Evolutionary conservation across 2,888 invertebrate species (phyloP).

Genomic region (Xylota sylvarum): DNA sequence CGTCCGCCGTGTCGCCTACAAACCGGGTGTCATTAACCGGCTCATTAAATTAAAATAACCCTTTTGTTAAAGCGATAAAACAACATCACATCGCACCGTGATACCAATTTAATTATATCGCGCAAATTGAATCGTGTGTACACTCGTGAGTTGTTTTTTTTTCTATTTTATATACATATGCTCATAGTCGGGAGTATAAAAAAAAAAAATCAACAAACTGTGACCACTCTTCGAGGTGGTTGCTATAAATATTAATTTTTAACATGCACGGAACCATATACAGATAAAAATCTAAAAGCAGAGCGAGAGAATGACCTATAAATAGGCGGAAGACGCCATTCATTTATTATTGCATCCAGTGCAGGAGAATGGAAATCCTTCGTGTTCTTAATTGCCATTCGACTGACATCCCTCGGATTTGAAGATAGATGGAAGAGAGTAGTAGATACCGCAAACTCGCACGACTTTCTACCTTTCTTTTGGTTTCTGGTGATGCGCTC

Average conservation of each 20-base stretch:
- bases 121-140: constrained; percentile 67
- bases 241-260: constrained; percentile 27
- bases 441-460: constrained; percentile 21
- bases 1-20: constrained; percentile 35
- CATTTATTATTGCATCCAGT: constrained; percentile 29
- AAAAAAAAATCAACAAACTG: constrained; percentile 35
- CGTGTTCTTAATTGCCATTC: constrained; percentile 69
- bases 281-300: constrained; percentile 27
- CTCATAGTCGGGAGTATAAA: neutral
- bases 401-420: constrained; percentile 47
- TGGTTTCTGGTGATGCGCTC: constrained; percentile 53
- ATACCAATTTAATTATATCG: constrained; percentile 74
- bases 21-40: constrained; percentile 69
- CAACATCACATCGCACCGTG: constrained; percentile 60
- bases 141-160: constrained; percentile 14
- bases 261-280: neutral
- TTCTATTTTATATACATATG: constrained; percentile 3
- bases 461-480: constrained; percentile 49
- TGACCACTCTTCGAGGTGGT: constrained; percentile 26
- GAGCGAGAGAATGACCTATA: constrained; percentile 44
- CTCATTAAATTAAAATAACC: constrained; percentile 77
- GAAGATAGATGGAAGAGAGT: constrained; percentile 24
- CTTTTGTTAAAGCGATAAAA: constrained; percentile 73
- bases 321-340: constrained; percentile 41
- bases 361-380: constrained; percentile 31